Base-by-base conservation (phyloP, 2,888 invertebrate genomes). In the Athalia cordata region DNA sequence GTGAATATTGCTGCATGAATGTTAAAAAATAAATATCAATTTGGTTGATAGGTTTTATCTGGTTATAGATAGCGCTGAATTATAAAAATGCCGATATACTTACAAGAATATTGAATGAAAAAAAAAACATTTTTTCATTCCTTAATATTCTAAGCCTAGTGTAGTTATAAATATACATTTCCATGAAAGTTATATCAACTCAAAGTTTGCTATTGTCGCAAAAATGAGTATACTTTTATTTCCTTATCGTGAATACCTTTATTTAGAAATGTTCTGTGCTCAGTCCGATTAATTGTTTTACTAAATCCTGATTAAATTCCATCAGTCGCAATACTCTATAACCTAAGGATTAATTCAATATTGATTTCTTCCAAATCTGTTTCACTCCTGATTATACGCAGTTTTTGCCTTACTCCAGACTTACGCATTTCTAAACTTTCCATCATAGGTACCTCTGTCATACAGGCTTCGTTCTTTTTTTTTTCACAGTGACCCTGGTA, bases 241-340 rank as follows among this genome's bases (percentile, higher is more conserved):
- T n/a, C 47, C 59, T 59, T 72, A 72, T 72, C 43, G 55, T 55
- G 55, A 68, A 68, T 68, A 68, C 72, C 57, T 72, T 75, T 43
- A 75, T 50, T 75, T 75, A 64, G 55, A 75, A 75, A 75, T 62
- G 49, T 75, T 75, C 75, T 75, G 62, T 62, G 62, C 62, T 75
- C 75, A 75, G 75, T 75, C 75, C 61, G 62, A 75, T 72, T 47
- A 43, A 67, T 75, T 59, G 29, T 62, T 62, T 50, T 43, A 75
- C 52, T 75, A 52, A 67, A 52, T 75, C 75, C 72, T 50, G 62
- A 75, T 75, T 64, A 75, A 62, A 75, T 62, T 75, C 52, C 75
- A 62, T 75, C 75, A 75, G 75, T 75, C 75, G 64, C 75, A 75
- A 75, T 75, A 75, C 75, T 75, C 61, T 75, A 75, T 75, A 75